Percentiles rank a stretch among this genome's conserved stretches.
Evolutionary conservation across 2,797 vertebrate species (phyloP).

Genomic region (Lates japonicus): DNA sequence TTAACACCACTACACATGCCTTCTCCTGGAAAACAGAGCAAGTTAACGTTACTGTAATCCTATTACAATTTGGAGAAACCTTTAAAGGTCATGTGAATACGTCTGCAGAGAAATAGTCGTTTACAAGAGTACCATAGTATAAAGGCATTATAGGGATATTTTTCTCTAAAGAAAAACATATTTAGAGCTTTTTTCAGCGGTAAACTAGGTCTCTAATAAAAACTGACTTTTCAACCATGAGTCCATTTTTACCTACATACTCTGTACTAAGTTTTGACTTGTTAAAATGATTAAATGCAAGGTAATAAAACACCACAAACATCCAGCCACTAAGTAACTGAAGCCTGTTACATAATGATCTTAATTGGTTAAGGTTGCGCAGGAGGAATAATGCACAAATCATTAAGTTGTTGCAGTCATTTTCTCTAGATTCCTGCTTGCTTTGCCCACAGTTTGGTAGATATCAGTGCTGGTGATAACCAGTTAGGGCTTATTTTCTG

Average conservation of each 20-base stretch:
- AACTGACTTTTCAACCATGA: neutral
- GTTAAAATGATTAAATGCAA: neutral
- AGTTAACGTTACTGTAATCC: constrained; percentile 2
- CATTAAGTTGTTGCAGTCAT: neutral
- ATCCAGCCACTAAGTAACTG: neutral
- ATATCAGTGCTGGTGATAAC: neutral
- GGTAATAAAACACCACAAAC: neutral
- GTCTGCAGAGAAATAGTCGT: too few relatives aligned
- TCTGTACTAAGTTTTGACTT: neutral
- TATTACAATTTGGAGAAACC: neutral
- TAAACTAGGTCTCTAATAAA: too few relatives aligned
- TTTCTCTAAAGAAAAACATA: too few relatives aligned
- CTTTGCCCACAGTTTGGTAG: neutral
- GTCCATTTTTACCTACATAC: too few relatives aligned
- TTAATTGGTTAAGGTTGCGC: neutral
- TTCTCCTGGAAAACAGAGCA: neutral
- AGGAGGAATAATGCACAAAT: neutral
- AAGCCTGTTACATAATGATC: neutral
- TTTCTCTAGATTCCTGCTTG: neutral
- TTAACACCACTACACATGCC: neutral
- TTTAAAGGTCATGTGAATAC: neutral
- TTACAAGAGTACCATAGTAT: too few relatives aligned
- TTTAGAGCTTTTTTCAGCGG: too few relatives aligned
- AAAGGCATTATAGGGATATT: too few relatives aligned
- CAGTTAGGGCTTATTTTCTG: neutral